Evolutionary conservation across 1,140 invertebrate species (phyloP).

Genomic region (Euglossa dilemma): DNA sequence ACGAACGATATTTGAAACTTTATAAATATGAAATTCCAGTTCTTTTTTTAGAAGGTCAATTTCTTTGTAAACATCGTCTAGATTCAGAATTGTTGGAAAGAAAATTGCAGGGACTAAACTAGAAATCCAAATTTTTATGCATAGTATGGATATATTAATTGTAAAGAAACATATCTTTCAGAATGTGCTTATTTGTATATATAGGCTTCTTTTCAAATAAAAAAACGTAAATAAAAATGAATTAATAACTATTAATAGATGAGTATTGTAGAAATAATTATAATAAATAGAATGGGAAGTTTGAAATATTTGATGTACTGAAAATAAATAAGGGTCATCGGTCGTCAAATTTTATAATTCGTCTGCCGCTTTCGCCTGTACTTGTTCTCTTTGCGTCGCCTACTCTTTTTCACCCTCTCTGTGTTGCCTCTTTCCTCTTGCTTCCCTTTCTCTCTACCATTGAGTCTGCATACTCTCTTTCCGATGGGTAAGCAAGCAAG

Average conservation of each 20-base stretch:
- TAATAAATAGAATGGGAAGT: not conserved
- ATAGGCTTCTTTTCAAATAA: not conserved
- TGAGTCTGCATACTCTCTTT: slow-evolving; percentile 32
- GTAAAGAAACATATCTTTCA: not conserved
- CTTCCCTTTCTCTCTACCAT: slow-evolving; percentile 31
- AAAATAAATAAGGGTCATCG: not conserved
- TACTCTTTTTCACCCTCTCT: slow-evolving; percentile 44
- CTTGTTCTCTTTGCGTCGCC: slow-evolving; percentile 4
- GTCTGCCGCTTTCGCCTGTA: slow-evolving; percentile 34
- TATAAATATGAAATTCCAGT: slow-evolving; percentile 94
- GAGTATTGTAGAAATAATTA: not conserved
- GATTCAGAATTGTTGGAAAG: slow-evolving; percentile 83
- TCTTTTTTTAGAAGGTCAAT: slow-evolving; percentile 91
- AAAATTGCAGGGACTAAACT: slow-evolving; percentile 75
- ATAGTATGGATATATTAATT: not conserved
- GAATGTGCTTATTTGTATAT: not conserved
- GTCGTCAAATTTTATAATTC: slow-evolving; percentile 25
- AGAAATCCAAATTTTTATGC: slow-evolving; percentile 7
- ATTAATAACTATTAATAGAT: not conserved
- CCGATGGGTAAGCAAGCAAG: slow-evolving; percentile 37
- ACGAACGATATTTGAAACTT: slow-evolving; percentile 88
- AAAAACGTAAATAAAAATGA: not conserved
- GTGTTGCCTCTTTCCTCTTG: slow-evolving; percentile 37
- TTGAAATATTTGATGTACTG: not conserved
- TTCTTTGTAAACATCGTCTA: slow-evolving; percentile 91